Conservation (phyloP, 2,797 vertebrate genomes). For the Sebastolobus alascanus region DNA sequence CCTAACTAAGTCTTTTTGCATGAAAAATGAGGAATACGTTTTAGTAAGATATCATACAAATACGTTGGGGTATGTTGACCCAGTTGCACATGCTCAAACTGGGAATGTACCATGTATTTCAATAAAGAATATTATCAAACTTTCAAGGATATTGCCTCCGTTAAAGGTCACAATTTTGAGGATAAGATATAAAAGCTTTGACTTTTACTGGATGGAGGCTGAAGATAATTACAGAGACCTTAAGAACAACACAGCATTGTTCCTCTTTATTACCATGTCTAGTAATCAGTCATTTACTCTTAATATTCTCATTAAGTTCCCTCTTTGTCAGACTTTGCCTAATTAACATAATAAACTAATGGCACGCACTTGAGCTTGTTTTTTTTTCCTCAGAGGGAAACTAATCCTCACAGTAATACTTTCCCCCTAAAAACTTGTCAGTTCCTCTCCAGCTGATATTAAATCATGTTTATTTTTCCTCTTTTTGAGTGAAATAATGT, state of each 20-base stretch:
- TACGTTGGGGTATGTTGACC: not conserved
- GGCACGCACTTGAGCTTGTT: constrained; percentile 15
- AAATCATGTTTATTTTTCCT: constrained; percentile 49
- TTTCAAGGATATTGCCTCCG: not conserved
- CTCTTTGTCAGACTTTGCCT: constrained; percentile 29
- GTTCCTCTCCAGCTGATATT: constrained; percentile 21
- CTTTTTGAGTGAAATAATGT: constrained; percentile 48
- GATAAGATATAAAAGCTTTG: not conserved
- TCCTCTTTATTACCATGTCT: constrained; percentile 22
- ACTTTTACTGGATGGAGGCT: constrained; percentile 24
- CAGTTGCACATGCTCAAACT: not conserved
- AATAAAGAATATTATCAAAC: constrained; percentile 1
- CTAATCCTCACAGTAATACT: constrained; percentile 23
- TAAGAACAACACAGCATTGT: constrained; percentile 23
- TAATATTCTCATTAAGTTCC: constrained; percentile 37
- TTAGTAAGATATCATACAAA: not conserved
- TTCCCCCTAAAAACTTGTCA: constrained; percentile 23
- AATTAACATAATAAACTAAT: constrained; percentile 44
- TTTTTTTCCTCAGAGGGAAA: constrained; percentile 16
- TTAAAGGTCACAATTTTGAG: not conserved
- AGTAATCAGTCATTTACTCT: constrained; percentile 32
- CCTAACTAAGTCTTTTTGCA: not conserved
- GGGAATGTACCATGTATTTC: not conserved
- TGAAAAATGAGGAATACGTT: not conserved
- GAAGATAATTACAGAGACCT: constrained; percentile 36